Base-by-base conservation (phyloP, 2,113 vertebrate genomes). In the Chaetops frenatus region DNA sequence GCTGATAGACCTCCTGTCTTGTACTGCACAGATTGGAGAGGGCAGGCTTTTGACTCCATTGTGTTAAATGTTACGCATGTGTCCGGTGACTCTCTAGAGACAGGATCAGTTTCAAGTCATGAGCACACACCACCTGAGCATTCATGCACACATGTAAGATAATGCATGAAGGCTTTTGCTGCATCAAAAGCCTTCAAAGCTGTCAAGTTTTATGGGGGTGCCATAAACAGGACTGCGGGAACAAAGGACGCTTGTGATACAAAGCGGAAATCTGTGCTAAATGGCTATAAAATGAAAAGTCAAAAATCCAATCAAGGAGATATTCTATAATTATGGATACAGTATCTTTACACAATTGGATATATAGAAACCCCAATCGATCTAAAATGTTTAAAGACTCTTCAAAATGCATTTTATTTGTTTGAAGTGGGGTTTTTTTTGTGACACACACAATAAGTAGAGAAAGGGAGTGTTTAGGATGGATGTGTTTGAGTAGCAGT, bases 1-100 rank as follows among this genome's bases (percentile, higher is more conserved):
- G 28, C 31, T 64, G 4, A 15, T 29, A 53, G 33, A 89, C 8
- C 11, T 91, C 15, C 5, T 36, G 29, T 58, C 27, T 79, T 70
- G 15, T 20, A 27, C 33, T 35, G 27, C 47, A 86, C 21, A 62
- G 29, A 33, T 7, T 23, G 42, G 58, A 83, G 56, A 81, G 7
- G 29, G 24, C 24, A 81, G 31, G 25, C 23, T 84, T 94, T 62
- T 62, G 58, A 64, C 16, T 35, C 0, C 0, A 42, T 31, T 17
- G 13, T 23, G 25, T 61, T 71, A 69, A 56, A 71, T 54, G 28
- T 65, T n/a, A 72, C 0, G 1, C 28, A 33, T 0, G 0, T 47
- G 24, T 17, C 61, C 48, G 15, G 20, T 78, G 45, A 65, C 40
- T 66, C 3, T 42, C 3, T 44, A 44, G 20, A 62, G 27, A 22